phyloP scores from a whole-genome alignment of 2,888 invertebrate species.

The Archips xylosteana region DNA sequence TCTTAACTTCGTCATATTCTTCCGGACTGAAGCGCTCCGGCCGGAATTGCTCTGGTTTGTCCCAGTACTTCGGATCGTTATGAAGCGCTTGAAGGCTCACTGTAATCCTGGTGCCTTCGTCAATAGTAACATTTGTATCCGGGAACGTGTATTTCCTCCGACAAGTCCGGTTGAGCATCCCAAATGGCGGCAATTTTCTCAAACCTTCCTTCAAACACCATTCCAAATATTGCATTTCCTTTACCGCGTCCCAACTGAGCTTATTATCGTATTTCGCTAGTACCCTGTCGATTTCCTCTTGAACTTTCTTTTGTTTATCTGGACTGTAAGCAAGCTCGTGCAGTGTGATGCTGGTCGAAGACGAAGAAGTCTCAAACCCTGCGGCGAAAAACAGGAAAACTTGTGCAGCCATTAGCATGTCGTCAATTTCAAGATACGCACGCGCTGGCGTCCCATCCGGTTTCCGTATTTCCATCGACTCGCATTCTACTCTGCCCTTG shows the following conservation, averaged over 20 bases:
- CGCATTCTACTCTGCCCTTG: constrained; percentile 22
- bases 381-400: constrained; percentile 45
- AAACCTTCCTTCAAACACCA: constrained; percentile 32
- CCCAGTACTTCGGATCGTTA: constrained; percentile 37
- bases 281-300: constrained; percentile 48
- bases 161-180: constrained; percentile 27
- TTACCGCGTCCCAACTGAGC: constrained; percentile 31
- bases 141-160: constrained; percentile 34
- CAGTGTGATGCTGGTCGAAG: constrained; percentile 49
- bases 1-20: constrained; percentile 13
- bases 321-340: constrained; percentile 52
- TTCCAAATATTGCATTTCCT: constrained; percentile 37
- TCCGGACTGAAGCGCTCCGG: constrained; percentile 36
- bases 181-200: constrained; percentile 29
- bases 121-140: constrained; percentile 31
- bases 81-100: constrained; percentile 37
- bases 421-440: constrained; percentile 25
- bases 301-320: constrained; percentile 48
- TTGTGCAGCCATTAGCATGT: constrained; percentile 32
- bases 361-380: constrained; percentile 56
- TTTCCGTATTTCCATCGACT: constrained; percentile 27
- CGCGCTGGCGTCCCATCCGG: constrained; percentile 22
- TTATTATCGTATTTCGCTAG: constrained; percentile 21
- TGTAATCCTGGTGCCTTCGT: constrained; percentile 27
- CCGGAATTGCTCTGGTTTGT: constrained; percentile 33